Base-by-base conservation (phyloP, 2,797 vertebrate species). In the Muscicapa striata region DNA sequence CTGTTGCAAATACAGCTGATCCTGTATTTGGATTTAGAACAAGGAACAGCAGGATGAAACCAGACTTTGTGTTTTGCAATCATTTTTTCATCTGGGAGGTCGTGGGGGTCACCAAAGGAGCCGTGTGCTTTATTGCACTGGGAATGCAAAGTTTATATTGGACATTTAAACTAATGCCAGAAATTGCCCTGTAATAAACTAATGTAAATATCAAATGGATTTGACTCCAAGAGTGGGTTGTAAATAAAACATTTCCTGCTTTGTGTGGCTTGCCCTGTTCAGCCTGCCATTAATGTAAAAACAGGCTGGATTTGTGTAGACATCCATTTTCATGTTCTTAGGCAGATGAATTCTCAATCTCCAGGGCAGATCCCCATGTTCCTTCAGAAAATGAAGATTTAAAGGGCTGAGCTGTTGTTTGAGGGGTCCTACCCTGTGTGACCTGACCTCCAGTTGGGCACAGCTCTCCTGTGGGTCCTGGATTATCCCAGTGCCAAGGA, bases 201-300 rank as follows among this genome's bases (percentile, higher is more conserved):
- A 78, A 90, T 81, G 76, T 81, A 93, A 91, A 94, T 90, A 94
- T 75, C 79, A 81, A 59, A 86, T 78, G 81, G 76, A 62, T 86
- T 66, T 81, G 69, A 84, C 70, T 80, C 66, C 23, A 27, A 34
- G 79, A 73, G 63, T 51, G 67, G 38, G 27, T 52, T 81, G 69
- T 91, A 91, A 94, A 94, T 87, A 82, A 94, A 95, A 89, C 30
- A 81, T 91, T 78, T 75, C 82, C 82, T 78, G 62, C 85, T 68
- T 81, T 84, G 38, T 83, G 46, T 82, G 67, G 9, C 75, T 79
- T 43, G 36, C 66, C 64, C 76, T 55, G 22, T 51, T 87, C 91
- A 68, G n/a, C 68, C 81, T 84, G 77, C 36, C 62, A 68, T 73
- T 54, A 67, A 79, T 49, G 21, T 87, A 59, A 84, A 86, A 94